Conservation (phyloP, 2,888 invertebrate species). For the Diplazon laetatorius region DNA sequence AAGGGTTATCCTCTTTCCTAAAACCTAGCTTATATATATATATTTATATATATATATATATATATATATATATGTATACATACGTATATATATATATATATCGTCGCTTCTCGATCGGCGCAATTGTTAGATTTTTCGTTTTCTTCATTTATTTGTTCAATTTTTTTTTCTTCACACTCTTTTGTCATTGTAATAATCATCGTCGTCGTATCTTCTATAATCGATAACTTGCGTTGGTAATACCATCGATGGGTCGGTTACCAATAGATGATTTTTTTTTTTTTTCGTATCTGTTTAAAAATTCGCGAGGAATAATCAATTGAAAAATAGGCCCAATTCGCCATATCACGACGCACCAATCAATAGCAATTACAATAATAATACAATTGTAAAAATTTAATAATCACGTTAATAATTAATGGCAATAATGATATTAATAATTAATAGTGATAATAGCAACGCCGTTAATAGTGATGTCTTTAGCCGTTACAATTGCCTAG, state of each 20-base stretch:
- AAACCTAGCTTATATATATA: too few relatives aligned
- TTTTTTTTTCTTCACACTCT: conserved; percentile 55
- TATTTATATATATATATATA: too few relatives aligned
- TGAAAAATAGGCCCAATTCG: conserved; percentile 50
- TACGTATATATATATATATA: too few relatives aligned
- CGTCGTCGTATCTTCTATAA: conserved; percentile 37
- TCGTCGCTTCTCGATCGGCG: conserved; percentile 65
- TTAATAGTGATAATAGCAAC: conserved; percentile 73
- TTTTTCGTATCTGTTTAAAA: too few relatives aligned
- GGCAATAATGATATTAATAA: conserved; percentile 69
- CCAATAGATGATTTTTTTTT: conserved; percentile 35
- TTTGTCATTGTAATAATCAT: conserved; percentile 42
- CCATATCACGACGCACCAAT: conserved; percentile 64
- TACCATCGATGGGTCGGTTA: too few relatives aligned
- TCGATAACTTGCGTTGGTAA: conserved; percentile 36
- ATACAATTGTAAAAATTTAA: conserved; percentile 74
- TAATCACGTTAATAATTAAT: conserved; percentile 70
- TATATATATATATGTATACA: too few relatives aligned
- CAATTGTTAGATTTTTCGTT: conserved; percentile 51
- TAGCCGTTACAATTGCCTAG: conserved; percentile 78
- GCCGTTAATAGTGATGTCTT: conserved; percentile 77
- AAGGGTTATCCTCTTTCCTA: conserved; percentile 74
- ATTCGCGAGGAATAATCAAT: conserved; percentile 32
- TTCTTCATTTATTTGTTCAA: conserved; percentile 36
- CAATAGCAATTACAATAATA: conserved; percentile 71